Evolutionary conservation across 2,113 vertebrate genomes (phyloP).

Genomic region (Sapajus apella): DNA sequence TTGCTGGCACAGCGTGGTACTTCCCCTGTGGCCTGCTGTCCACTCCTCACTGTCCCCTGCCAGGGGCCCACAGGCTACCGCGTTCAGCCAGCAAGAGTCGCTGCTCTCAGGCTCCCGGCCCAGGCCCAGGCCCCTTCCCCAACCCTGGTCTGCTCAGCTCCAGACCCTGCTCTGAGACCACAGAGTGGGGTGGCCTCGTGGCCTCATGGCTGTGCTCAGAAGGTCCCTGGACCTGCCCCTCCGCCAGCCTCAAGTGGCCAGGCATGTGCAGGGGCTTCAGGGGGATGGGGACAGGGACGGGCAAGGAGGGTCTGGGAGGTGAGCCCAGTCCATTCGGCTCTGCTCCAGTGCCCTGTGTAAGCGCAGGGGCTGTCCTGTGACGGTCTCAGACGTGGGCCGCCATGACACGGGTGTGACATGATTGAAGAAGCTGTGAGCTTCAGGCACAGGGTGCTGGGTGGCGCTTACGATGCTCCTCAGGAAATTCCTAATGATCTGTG

Average conservation of each 20-base stretch:
- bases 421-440: background rate
- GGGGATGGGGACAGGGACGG: background rate
- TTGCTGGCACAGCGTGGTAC: too few species aligned
- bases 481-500: conserved; percentile 54
- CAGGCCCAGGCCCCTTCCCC: background rate
- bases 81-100: background rate
- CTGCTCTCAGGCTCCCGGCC: background rate
- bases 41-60: background rate
- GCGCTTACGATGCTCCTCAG: background rate
- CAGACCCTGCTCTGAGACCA: background rate
- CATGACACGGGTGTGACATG: background rate
- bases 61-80: too few species aligned
- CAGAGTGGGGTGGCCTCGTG: background rate
- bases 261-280: background rate
- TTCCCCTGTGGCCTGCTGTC: too few species aligned
- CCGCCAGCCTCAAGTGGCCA: background rate
- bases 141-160: background rate
- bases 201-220: background rate
- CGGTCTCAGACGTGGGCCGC: background rate
- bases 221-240: background rate
- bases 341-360: background rate
- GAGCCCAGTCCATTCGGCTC: background rate
- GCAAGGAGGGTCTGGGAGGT: background rate
- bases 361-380: background rate
- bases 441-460: rapidly evolving